These are phyloP conservation scores for Nibea albiflora DNA, from an alignment of 2,113 vertebrate genomes.

Conservation along the genomic window DNA sequence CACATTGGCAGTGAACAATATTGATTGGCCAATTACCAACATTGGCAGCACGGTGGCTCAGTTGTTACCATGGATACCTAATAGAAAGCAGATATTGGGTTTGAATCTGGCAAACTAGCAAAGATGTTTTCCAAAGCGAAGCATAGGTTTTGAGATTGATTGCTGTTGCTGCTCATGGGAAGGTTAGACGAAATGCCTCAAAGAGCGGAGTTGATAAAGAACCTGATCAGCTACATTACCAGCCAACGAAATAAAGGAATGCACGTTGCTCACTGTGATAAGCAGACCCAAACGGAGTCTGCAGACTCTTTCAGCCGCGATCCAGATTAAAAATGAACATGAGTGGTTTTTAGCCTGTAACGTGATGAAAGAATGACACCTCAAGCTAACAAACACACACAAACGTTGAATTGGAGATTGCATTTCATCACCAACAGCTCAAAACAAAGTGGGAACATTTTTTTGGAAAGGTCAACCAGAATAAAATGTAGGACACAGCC, in stretches of 20 bases:
- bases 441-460: too few species aligned
- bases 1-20: slow-evolving; percentile 28
- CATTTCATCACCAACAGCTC: too few species aligned
- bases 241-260: background rate
- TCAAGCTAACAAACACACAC: too few species aligned
- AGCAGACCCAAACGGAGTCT: background rate
- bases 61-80: slow-evolving; percentile 33
- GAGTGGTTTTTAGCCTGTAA: too few species aligned
- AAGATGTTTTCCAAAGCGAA: background rate
- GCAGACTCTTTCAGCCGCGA: too few species aligned
- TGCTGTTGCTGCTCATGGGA: background rate
- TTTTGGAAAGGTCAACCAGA: too few species aligned
- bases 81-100: background rate
- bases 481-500: too few species aligned
- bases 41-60: slow-evolving; percentile 2
- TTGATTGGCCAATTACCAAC: slow-evolving; percentile 44
- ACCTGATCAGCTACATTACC: background rate
- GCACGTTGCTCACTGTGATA: background rate
- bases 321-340: too few species aligned
- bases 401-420: too few species aligned
- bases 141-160: slow-evolving; percentile 5
- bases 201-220: background rate
- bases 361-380: too few species aligned
- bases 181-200: background rate
- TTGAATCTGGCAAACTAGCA: slow-evolving; percentile 9